A percentile compares a stretch with the other conserved stretches of the same genome.
These are phyloP conservation scores for Meloidogyne hapla DNA, from an alignment of 1,140 invertebrate genomes.

Conservation along the genomic window DNA sequence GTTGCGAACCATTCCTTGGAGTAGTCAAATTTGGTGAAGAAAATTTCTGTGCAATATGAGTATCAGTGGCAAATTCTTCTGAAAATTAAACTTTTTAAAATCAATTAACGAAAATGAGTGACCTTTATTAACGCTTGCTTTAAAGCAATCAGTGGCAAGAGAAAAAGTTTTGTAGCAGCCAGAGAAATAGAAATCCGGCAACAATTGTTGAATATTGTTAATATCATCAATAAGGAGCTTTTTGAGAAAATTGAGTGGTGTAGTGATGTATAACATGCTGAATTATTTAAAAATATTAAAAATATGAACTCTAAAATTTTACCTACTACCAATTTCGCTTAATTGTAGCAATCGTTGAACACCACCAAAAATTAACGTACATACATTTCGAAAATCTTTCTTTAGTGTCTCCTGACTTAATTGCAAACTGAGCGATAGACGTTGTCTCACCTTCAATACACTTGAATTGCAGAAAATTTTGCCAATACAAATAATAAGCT, in stretches of 20 bases:
- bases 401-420: slow-evolving; percentile 10
- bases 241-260: slow-evolving; percentile 37
- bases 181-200: slow-evolving; percentile 46
- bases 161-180: slow-evolving; percentile 45
- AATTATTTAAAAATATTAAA: background rate
- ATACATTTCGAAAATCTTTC: slow-evolving; percentile 27
- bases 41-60: slow-evolving; percentile 31
- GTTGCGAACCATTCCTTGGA: background rate
- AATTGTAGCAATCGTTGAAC: slow-evolving; percentile 27
- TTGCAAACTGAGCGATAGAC: background rate
- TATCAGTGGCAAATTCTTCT: slow-evolving; percentile 27
- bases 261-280: background rate
- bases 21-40: slow-evolving; percentile 10
- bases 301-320: background rate
- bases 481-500: slow-evolving; percentile 34
- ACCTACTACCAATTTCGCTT: slow-evolving; percentile 14
- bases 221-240: slow-evolving; percentile 44
- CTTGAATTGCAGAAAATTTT: slow-evolving; percentile 39
- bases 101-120: too few species aligned
- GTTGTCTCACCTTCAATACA: slow-evolving; percentile 19
- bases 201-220: slow-evolving; percentile 23
- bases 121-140: slow-evolving; percentile 15
- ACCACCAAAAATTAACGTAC: slow-evolving; percentile 34
- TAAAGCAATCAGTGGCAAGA: slow-evolving; percentile 29
- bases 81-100: slow-evolving; percentile 13